These are phyloP conservation scores for Tetramorium parvispinum DNA, from an alignment of 1,140 invertebrate species.

Conservation along the genomic window DNA sequence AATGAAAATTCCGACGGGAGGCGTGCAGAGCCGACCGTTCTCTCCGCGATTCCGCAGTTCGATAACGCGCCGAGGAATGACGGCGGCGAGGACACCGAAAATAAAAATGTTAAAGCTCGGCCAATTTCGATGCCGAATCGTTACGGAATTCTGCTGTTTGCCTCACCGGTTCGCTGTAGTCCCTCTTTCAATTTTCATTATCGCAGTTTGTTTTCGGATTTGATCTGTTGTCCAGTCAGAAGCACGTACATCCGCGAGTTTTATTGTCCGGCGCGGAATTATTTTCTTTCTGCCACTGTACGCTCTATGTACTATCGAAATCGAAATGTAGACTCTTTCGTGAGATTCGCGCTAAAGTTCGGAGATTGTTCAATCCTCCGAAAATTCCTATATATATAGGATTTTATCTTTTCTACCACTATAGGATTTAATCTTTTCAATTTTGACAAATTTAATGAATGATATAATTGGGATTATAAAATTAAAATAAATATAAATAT, in stretches of 20 bases:
- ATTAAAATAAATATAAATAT: background rate
- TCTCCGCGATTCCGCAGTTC: constrained; percentile 40
- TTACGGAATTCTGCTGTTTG: constrained; percentile 67
- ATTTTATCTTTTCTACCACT: background rate
- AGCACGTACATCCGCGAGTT: constrained; percentile 44
- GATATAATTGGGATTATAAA: background rate
- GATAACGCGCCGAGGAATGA: constrained; percentile 41
- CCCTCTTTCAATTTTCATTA: constrained; percentile 72
- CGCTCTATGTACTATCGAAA: background rate
- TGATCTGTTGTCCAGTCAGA: constrained; percentile 59
- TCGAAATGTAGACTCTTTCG: constrained; percentile 29
- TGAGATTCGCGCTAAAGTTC: constrained; percentile 6
- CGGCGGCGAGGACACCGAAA: constrained; percentile 37
- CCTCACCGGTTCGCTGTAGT: constrained; percentile 50
- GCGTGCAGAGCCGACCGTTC: background rate
- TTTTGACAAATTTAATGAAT: background rate
- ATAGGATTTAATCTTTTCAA: background rate
- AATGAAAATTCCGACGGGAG: constrained; percentile 1
- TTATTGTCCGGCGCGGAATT: constrained; percentile 41
- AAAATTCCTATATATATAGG: background rate
- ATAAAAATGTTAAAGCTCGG: constrained; percentile 54
- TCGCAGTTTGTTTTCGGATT: constrained; percentile 68
- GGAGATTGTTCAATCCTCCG: background rate
- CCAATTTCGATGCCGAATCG: constrained; percentile 70
- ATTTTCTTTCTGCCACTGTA: constrained; percentile 27